phyloP scores from a whole-genome alignment of 2,888 invertebrate genomes.

The Cheilosia impressa region DNA sequence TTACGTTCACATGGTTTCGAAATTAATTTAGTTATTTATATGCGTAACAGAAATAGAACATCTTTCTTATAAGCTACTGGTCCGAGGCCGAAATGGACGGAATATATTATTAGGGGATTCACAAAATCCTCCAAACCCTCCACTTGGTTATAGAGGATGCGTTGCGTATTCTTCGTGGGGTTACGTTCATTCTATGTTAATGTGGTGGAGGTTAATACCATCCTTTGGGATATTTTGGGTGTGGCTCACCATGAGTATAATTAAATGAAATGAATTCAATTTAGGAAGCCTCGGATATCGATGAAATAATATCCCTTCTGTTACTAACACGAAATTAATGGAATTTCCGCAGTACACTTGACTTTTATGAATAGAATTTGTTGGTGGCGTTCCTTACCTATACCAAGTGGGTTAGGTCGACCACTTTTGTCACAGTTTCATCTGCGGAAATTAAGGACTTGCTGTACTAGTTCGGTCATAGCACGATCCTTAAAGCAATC shows the following conservation, averaged over 20 bases:
- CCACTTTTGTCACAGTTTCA: too few relatives aligned
- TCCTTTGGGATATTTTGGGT: background rate
- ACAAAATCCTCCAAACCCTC: background rate
- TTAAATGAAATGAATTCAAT: constrained; percentile 66
- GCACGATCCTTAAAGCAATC: too few relatives aligned
- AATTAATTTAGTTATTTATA: constrained; percentile 75
- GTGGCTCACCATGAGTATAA: constrained; percentile 26
- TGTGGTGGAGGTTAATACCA: background rate
- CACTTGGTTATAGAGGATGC: background rate
- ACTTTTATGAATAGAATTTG: too few relatives aligned
- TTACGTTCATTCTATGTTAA: background rate
- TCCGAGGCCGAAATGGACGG: background rate
- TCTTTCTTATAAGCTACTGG: constrained; percentile 36
- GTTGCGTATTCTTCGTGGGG: background rate
- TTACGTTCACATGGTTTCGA: constrained; percentile 72
- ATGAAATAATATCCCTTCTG: background rate
- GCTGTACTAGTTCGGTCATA: too few relatives aligned
- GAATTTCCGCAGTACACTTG: too few relatives aligned
- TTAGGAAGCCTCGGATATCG: background rate
- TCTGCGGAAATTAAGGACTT: too few relatives aligned
- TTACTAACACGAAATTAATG: too few relatives aligned
- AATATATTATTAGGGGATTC: constrained; percentile 56
- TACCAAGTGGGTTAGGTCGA: too few relatives aligned
- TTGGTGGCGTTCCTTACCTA: too few relatives aligned
- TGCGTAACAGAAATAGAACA: constrained; percentile 68